phyloP scores from a whole-genome alignment of 2,113 vertebrate genomes.

The Pionites leucogaster region DNA sequence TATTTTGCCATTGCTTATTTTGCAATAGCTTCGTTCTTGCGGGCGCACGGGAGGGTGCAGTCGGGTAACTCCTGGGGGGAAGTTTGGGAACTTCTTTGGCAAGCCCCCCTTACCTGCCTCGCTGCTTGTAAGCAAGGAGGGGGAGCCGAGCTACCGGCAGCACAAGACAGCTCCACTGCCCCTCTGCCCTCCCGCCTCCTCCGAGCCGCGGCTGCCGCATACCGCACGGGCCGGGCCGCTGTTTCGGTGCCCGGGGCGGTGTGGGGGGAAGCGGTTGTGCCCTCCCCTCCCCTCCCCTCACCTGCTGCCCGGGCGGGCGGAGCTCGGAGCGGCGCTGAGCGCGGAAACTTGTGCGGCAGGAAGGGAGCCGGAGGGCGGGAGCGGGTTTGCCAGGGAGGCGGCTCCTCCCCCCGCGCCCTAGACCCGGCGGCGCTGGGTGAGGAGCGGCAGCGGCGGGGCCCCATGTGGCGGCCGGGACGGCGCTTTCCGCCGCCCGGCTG shows the following conservation, averaged over 20 bases:
- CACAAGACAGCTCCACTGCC: rapidly evolving
- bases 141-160: not conserved
- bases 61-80: not conserved
- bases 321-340: slow-evolving; percentile 1
- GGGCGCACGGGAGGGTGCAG: not conserved
- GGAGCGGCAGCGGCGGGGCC: slow-evolving; percentile 24
- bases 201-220: too few relatives aligned
- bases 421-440: not conserved
- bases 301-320: not conserved
- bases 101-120: not conserved
- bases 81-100: not conserved
- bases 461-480: slow-evolving; percentile 49
- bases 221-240: not conserved
- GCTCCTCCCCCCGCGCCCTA: slow-evolving; percentile 26
- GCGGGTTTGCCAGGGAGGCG: not conserved
- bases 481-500: slow-evolving; percentile 32
- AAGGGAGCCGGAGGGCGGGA: slow-evolving; percentile 17
- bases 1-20: not conserved
- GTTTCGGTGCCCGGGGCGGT: not conserved
- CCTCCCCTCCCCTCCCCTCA: not conserved
- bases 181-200: not conserved
- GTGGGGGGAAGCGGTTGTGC: not conserved
- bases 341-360: slow-evolving; percentile 12
- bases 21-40: not conserved
- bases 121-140: rapidly evolving